Evolutionary conservation across 2,888 invertebrate species (phyloP).

Genomic region (Orthosia gracilis): DNA sequence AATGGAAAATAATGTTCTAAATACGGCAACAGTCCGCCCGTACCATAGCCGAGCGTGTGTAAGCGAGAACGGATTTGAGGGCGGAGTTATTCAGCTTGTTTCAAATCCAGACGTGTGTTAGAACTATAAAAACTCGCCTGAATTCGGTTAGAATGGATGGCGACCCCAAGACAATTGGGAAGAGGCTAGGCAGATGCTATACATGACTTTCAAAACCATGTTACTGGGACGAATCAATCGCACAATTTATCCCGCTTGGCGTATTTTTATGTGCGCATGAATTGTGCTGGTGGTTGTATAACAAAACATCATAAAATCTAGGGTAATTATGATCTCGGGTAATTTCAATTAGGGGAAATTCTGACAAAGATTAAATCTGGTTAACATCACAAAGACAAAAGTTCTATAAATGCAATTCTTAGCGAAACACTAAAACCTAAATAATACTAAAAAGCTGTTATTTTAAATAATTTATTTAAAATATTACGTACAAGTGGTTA

Average conservation of each 20-base stretch:
- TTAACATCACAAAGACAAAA: neutral
- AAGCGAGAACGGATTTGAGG: too few species aligned
- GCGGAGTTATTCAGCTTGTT: too few species aligned
- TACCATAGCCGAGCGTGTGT: too few species aligned
- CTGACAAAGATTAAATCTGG: too few species aligned
- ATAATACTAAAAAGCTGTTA: neutral
- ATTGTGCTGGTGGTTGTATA: neutral
- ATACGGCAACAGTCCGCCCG: too few species aligned
- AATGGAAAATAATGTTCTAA: too few species aligned
- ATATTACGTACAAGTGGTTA: neutral
- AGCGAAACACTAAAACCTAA: constrained; percentile 8
- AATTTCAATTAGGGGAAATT: neutral
- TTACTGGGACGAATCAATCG: neutral
- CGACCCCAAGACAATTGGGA: too few species aligned
- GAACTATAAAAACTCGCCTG: too few species aligned
- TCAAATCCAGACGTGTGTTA: too few species aligned
- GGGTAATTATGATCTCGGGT: neutral
- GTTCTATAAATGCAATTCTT: constrained; percentile 15
- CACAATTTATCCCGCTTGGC: neutral
- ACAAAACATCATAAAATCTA: neutral
- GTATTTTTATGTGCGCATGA: neutral
- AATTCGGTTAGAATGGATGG: too few species aligned
- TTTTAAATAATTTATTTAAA: constrained; percentile 1
- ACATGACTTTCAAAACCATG: too few species aligned
- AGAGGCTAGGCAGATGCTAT: too few species aligned